Evolutionary conservation across 2,797 vertebrate genomes (phyloP), one percentile per base, ranked within the genome.

Genomic region (Chromis chromis): DNA sequence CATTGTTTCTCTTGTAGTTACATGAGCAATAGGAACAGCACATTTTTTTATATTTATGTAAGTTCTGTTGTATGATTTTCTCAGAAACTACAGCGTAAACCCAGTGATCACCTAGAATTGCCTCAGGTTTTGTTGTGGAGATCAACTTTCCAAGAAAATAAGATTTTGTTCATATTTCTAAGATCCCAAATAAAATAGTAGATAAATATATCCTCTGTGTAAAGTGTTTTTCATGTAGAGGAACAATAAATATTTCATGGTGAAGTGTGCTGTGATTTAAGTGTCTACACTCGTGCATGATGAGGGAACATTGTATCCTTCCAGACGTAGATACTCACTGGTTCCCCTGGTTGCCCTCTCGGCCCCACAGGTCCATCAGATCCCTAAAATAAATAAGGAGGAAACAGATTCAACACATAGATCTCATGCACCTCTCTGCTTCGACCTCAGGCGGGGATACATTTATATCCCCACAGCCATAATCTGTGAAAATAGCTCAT

Each of bases 321-420:
- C 22, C 9, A 40, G 68, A 63, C 54, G 19, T 6, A 27, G 42
- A 76, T 77, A 96, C 97, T 97, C 84, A 99, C 97, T 16, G 97
- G 93, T 94, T 99, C 97, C 14, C 97, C 97, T 2, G 97, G 92
- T 82, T 97, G 96, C 61, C 97, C 97, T 68, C 92, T 93, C n/a
- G 96, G 95, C 58, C 97, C 97, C 0, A 92, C 84, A 39, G 94
- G 95, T 77, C 97, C 97, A 11, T 95, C 91, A 4, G 94, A 82
- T 68, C 97, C 97, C 97, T 99, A 63, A 57, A 86, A 81, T 24
- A 76, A 66, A 69, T 66, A 65, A 65, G 40, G 81, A 16, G 31
- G 31, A 72, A 81, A 54, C 36, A 69, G 39, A 72, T 80, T 74
- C 54, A 64, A 61, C 64, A 67, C 54, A 62, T 36, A 39, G 19